Base-by-base conservation (phyloP, 1,140 invertebrate genomes). In the Drosophila mayri region DNA sequence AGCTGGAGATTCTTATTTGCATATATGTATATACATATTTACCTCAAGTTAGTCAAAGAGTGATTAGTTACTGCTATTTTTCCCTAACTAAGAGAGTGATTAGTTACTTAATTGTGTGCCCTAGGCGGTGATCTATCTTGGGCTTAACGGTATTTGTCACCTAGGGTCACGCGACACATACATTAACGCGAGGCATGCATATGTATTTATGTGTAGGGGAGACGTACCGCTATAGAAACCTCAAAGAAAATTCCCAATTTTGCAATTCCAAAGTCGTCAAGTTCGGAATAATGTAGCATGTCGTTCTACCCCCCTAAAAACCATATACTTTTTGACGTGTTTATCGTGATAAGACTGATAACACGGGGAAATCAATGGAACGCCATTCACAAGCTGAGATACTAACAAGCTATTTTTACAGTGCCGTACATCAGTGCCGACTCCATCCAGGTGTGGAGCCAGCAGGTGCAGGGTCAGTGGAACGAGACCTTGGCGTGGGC, bases 401-500 rank as follows among this genome's bases (percentile, higher is more conserved):
- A 73, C 72, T 44, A 72, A 72, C 30, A 37, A 50, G 58, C 50
- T 64, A 30, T 37, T 49, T 66, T 71, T 64, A 58, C 79, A 90
- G 87, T 86, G 87, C 64, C 87, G 25, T 78, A 80, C 46, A 66
- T 83, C 40, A 85, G 74, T 28, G 38, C 40, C 37, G 66, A 38
- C 28, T 67, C 28, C 30, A 50, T 91, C 11, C 73, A 78, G 46
- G 64, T 76, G 50, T 25, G 81, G 16, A 71, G 46, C 41, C 41
- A 41, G 38, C 81, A 65, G 55, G 55, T 84, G 67, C 85, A 79
- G 70, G 50, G 55, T 14, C 68, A 82, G 43, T 70, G 74, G 46
- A 70, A 63, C 44, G 65, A 44, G 32, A 64, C 79, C 28, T 16
- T 73, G 28, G 73, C 76, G 3, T 91, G 90, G 90, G 59, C 74